Evolutionary conservation across 92 coral and sea anemone species (phyloP).

Genomic region (Parazoanthus swiftii): DNA sequence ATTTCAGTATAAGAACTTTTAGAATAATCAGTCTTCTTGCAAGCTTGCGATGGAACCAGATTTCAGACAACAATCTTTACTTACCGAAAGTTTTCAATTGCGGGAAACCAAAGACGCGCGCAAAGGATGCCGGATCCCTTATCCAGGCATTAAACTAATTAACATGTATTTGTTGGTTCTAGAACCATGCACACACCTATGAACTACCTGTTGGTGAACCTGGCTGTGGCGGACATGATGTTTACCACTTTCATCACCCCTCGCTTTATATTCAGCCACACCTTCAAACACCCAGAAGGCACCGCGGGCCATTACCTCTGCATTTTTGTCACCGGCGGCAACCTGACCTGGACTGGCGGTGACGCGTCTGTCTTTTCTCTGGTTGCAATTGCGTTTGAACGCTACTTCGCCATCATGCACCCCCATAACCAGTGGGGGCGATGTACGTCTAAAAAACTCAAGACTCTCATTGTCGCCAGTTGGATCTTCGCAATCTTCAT

Average conservation of each 20-base stretch:
- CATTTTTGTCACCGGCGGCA: slow-evolving; percentile 38
- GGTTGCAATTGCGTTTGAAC: slow-evolving; percentile 41
- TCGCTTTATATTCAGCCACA: slow-evolving; percentile 41
- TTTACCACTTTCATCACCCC: slow-evolving; percentile 37
- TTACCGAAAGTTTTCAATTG: too few relatives aligned
- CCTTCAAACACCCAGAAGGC: slow-evolving; percentile 41
- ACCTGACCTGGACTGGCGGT: slow-evolving; percentile 42
- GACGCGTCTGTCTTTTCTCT: slow-evolving; percentile 41
- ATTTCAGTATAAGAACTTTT: too few relatives aligned
- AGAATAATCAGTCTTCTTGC: too few relatives aligned
- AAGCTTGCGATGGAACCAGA: too few relatives aligned
- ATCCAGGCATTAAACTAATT: neutral
- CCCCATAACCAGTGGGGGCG: slow-evolving; percentile 23
- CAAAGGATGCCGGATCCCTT: too few relatives aligned
- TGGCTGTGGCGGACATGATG: slow-evolving; percentile 43
- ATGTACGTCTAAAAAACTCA: slow-evolving; percentile 10
- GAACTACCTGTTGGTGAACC: slow-evolving; percentile 38
- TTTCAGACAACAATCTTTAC: too few relatives aligned
- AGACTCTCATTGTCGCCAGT: slow-evolving; percentile 11
- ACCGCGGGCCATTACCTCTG: slow-evolving; percentile 29
- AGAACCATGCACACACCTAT: slow-evolving; percentile 41
- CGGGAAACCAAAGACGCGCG: too few relatives aligned
- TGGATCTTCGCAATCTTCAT: slow-evolving; percentile 35
- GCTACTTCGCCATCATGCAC: slow-evolving; percentile 36
- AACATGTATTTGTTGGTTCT: neutral